Conservation (phyloP, 2,888 invertebrate species). For the Tanaodytes sp. region DNA sequence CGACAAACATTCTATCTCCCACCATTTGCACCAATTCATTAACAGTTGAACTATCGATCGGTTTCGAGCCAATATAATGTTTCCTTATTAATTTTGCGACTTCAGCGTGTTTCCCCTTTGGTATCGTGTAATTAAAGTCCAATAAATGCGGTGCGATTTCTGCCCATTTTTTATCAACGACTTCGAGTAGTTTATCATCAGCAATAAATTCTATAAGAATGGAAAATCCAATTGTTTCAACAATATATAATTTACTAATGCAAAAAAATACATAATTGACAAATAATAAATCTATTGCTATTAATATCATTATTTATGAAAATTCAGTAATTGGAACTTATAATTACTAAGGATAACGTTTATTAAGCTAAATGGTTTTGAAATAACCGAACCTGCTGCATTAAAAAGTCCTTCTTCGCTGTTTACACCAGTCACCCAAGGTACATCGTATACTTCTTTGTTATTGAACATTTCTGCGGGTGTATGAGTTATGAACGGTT, state of each 20-base stretch:
- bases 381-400: slow-evolving; percentile 77
- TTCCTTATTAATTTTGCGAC: slow-evolving; percentile 76
- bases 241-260: too few species aligned
- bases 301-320: too few species aligned
- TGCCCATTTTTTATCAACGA: slow-evolving; percentile 77
- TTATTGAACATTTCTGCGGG: slow-evolving; percentile 78
- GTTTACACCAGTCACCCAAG: slow-evolving; percentile 79
- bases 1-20: slow-evolving; percentile 79
- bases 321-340: too few species aligned
- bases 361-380: too few species aligned
- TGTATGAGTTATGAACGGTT: slow-evolving; percentile 79
- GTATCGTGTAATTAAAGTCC: slow-evolving; percentile 78
- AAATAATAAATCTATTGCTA: too few species aligned
- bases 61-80: slow-evolving; percentile 75
- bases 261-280: too few species aligned
- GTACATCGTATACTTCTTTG: slow-evolving; percentile 78
- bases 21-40: slow-evolving; percentile 74
- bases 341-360: too few species aligned
- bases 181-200: slow-evolving; percentile 73
- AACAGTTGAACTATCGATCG: slow-evolving; percentile 71
- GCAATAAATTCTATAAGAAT: slow-evolving; percentile 65
- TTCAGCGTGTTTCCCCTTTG: slow-evolving; percentile 71
- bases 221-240: too few species aligned
- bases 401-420: slow-evolving; percentile 84
- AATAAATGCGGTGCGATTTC: slow-evolving; percentile 78